These are phyloP conservation scores for Ginglymostoma cirratum DNA, from an alignment of 2,113 vertebrate species.

Conservation along the genomic window DNA sequence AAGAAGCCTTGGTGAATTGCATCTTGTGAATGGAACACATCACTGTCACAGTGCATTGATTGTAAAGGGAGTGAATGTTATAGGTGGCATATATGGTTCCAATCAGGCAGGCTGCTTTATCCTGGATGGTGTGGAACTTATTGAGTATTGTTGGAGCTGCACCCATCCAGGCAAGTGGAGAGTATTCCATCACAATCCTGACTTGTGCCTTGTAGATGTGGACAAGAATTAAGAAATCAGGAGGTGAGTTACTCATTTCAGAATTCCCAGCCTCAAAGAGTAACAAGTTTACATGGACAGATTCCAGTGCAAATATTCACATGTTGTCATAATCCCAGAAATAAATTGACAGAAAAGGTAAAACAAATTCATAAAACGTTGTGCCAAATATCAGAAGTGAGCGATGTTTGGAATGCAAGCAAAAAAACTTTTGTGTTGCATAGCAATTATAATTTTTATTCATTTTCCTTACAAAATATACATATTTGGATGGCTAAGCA, in stretches of 20 bases:
- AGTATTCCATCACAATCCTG: not conserved
- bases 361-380: not conserved
- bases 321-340: not conserved
- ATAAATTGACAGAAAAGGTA: not conserved
- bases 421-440: not conserved
- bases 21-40: too few species aligned
- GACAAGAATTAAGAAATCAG: not conserved
- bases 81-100: not conserved
- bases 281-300: not conserved
- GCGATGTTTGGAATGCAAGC: not conserved
- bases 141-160: not conserved
- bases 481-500: not conserved
- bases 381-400: not conserved
- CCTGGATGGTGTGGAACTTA: not conserved
- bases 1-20: too few species aligned
- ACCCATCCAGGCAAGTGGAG: not conserved
- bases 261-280: not conserved
- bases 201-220: not conserved
- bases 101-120: not conserved
- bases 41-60: too few species aligned
- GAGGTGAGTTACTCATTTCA: not conserved
- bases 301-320: not conserved
- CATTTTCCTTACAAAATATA: slow-evolving; percentile 25
- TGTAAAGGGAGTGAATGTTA: too few species aligned
- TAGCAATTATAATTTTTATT: slow-evolving; percentile 27